A percentile compares a stretch with the other conserved stretches of the same genome.
These are phyloP conservation scores for Agapornis roseicollis DNA, from an alignment of 2,113 vertebrate genomes.

Conservation along the genomic window DNA sequence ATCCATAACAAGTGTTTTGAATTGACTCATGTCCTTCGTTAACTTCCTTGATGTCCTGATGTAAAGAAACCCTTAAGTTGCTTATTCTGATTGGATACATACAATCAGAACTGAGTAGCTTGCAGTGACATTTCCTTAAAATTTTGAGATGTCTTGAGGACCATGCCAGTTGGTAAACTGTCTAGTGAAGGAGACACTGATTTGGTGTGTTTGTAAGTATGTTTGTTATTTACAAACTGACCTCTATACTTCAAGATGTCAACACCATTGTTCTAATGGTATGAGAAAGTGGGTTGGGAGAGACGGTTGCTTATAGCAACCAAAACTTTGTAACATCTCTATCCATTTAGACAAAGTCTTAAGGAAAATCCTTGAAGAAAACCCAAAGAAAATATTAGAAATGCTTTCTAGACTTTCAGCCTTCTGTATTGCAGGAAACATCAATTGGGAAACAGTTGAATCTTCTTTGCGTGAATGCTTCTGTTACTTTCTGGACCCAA, in stretches of 20 bases:
- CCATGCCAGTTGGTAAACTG: background rate
- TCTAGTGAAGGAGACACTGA: background rate
- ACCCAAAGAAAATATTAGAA: background rate
- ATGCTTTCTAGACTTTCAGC: slow-evolving; percentile 45
- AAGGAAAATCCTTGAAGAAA: background rate
- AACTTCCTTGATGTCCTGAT: background rate
- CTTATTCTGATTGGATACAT: background rate
- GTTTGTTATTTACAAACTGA: background rate
- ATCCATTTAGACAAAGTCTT: background rate
- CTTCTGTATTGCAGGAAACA: slow-evolving; percentile 46
- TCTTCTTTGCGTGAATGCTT: slow-evolving; percentile 14
- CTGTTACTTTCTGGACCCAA: slow-evolving; percentile 45
- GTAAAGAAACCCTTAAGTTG: background rate
- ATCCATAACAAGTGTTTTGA: background rate
- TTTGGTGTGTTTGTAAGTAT: background rate
- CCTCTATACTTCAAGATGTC: background rate
- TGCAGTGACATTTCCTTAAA: background rate
- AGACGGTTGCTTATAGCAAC: background rate
- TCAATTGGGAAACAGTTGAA: background rate
- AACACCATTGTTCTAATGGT: background rate
- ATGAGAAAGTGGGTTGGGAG: background rate
- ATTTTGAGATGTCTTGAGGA: slow-evolving; percentile 2
- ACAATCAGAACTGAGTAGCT: background rate
- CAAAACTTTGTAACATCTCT: background rate
- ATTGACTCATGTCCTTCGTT: background rate